These are phyloP conservation scores for Cepphus grylle DNA, from an alignment of 2,113 vertebrate species.

Conservation along the genomic window DNA sequence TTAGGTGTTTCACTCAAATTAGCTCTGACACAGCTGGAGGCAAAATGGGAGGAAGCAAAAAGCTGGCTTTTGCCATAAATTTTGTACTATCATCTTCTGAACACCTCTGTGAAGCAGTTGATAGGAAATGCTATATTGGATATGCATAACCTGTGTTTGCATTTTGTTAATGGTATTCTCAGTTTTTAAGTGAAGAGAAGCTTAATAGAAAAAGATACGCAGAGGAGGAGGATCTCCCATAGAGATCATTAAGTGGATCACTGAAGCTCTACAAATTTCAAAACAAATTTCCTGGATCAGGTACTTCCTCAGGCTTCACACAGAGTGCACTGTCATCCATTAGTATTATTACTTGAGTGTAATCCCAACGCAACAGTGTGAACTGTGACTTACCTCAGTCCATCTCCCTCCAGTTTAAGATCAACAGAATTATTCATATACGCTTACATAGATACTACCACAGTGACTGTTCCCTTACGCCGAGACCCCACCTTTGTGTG, in stretches of 20 bases:
- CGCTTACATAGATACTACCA: rapidly evolving
- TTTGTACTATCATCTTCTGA: slow-evolving; percentile 25
- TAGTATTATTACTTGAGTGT: neutral
- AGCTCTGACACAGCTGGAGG: slow-evolving; percentile 33
- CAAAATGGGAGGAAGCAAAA: slow-evolving; percentile 35
- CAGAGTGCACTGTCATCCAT: neutral
- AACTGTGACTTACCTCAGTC: neutral
- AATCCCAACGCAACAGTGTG: rapidly evolving
- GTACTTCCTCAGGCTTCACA: neutral
- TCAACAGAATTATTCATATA: neutral
- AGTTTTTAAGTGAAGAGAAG: neutral
- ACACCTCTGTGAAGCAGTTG: slow-evolving; percentile 12
- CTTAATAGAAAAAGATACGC: neutral
- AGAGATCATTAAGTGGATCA: neutral
- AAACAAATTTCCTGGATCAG: neutral
- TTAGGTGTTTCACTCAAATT: slow-evolving; percentile 59
- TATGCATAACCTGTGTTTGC: neutral
- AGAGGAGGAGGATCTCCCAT: neutral
- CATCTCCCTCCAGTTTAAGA: neutral
- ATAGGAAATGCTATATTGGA: neutral
- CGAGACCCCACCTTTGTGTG: neutral
- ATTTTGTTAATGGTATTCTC: neutral
- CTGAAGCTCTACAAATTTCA: neutral
- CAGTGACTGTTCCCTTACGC: rapidly evolving
- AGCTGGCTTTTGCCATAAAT: slow-evolving; percentile 3